Conservation (phyloP, 2,888 invertebrate genomes). For the Philhelius pedissequus region DNA sequence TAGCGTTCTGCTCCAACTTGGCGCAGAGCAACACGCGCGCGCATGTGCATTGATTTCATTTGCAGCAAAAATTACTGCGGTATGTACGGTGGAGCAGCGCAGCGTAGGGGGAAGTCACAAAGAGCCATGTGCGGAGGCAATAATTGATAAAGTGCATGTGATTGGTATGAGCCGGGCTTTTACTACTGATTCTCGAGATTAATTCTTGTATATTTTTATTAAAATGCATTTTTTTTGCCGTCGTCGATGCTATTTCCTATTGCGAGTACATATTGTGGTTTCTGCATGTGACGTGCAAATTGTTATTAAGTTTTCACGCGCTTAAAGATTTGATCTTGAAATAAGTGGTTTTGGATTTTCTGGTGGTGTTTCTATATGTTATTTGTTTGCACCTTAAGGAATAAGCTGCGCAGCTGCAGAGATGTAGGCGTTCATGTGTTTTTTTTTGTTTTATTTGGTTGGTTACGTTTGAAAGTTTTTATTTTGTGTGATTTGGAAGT, state of each 20-base stretch:
- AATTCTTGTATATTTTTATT: slow-evolving; percentile 33
- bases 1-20: neutral
- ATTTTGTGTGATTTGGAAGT: slow-evolving; percentile 63
- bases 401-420: slow-evolving; percentile 12
- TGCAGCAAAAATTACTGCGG: slow-evolving; percentile 5
- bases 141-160: slow-evolving; percentile 56
- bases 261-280: neutral
- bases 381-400: slow-evolving; percentile 1
- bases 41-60: slow-evolving; percentile 34
- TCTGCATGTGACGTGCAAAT: slow-evolving; percentile 58
- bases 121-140: slow-evolving; percentile 35
- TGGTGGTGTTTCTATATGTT: slow-evolving; percentile 5
- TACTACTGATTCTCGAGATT: slow-evolving; percentile 55
- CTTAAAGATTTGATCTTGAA: slow-evolving; percentile 58
- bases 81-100: neutral
- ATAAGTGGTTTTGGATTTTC: slow-evolving; percentile 27
- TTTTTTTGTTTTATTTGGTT: neutral
- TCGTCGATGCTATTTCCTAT: slow-evolving; percentile 15
- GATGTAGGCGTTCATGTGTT: slow-evolving; percentile 53
- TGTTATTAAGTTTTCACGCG: slow-evolving; percentile 68
- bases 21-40: slow-evolving; percentile 28
- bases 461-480: slow-evolving; percentile 38
- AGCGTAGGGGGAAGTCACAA: neutral
- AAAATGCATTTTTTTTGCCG: slow-evolving; percentile 7
- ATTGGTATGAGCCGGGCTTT: slow-evolving; percentile 51